These are phyloP conservation scores for Syngnathus acus DNA, from an alignment of 2,797 vertebrate species.

Conservation along the genomic window DNA sequence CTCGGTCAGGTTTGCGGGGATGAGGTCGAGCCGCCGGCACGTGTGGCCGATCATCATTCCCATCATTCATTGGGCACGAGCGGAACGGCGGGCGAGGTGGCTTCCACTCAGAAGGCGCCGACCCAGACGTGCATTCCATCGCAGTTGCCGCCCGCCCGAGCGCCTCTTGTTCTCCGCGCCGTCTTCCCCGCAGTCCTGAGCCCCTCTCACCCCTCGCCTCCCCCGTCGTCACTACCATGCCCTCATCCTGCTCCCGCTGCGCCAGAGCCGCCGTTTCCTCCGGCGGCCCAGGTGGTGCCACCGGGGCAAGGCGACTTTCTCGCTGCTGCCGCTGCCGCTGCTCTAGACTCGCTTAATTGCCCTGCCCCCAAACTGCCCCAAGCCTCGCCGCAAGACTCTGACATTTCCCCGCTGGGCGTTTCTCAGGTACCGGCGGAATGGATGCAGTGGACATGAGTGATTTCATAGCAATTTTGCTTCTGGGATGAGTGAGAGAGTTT, in stretches of 20 bases:
- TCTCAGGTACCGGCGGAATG: conserved; percentile 70
- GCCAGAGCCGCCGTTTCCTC: conserved; percentile 57
- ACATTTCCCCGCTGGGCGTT: conserved; percentile 67
- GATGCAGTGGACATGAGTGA: conserved; percentile 6
- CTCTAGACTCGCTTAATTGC: conserved; percentile 68
- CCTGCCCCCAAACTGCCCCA: conserved; percentile 67
- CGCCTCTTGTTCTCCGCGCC: conserved; percentile 40
- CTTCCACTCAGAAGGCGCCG: conserved; percentile 58
- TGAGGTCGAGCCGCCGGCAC: conserved; percentile 39
- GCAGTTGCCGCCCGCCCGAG: conserved; percentile 50
- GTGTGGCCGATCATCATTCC: conserved; percentile 36
- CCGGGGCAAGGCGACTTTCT: conserved; percentile 53
- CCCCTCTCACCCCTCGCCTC: conserved; percentile 55
- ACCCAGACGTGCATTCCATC: conserved; percentile 42
- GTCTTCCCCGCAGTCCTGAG: conserved; percentile 53
- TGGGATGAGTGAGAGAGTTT: neutral
- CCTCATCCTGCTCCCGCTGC: conserved; percentile 45
- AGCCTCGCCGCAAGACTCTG: conserved; percentile 73
- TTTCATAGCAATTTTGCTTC: neutral
- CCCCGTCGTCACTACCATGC: conserved; percentile 50
- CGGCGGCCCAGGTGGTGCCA: conserved; percentile 56
- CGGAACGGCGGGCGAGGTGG: conserved; percentile 40
- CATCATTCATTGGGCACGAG: conserved; percentile 59
- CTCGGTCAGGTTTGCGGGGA: conserved; percentile 42
- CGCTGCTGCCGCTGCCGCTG: conserved; percentile 51